Evolutionary conservation across 1,140 invertebrate genomes (phyloP), one percentile per base, ranked within the genome.

Genomic region (Trachymyrmex septentrionalis): DNA sequence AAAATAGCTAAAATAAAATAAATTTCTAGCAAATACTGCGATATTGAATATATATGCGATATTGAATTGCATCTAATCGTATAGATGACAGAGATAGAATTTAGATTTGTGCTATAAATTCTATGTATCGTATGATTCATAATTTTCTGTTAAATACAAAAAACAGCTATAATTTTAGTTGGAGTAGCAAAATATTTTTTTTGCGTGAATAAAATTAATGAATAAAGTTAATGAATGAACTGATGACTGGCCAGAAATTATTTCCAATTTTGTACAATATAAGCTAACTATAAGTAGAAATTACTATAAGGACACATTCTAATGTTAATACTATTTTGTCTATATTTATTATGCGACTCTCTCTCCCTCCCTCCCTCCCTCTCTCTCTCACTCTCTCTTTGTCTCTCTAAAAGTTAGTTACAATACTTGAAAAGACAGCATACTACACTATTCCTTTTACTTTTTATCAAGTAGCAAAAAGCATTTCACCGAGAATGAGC

Each of bases 381-480:
- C 38, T 44, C 38, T 44, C 38, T 44, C 38, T 44, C 38, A 12
- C 38, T 44, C 38, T 44, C 38, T 44, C 9, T 44, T 10, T 1
- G 0, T 44, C 38, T 44, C 10, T 44, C 55, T 19, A 38, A 44
- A 84, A 84, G 55, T 75, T 84, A 27, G 24, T 84, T 84, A 75
- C 24, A 63, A 84, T 73, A 72, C 69, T 72, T 72, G 55, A 14
- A 21, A 72, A 82, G 38, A 48, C 24, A 75, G 55, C 9, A 30
- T 57, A 24, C 19, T 7, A 50, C 48, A 21, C 14, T 82, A 59
- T 75, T 63, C 27, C 24, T 75, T 75, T 75, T 63, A 61, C 69
- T 73, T 84, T 81, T 84, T 50, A 27, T 2, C 10, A 14, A 61
- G 34, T 21, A 69, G 69, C 69, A 84, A 84, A 61, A 84, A 84